phyloP scores from a whole-genome alignment of 2,888 invertebrate species.

The Lochmaea crataegi region DNA sequence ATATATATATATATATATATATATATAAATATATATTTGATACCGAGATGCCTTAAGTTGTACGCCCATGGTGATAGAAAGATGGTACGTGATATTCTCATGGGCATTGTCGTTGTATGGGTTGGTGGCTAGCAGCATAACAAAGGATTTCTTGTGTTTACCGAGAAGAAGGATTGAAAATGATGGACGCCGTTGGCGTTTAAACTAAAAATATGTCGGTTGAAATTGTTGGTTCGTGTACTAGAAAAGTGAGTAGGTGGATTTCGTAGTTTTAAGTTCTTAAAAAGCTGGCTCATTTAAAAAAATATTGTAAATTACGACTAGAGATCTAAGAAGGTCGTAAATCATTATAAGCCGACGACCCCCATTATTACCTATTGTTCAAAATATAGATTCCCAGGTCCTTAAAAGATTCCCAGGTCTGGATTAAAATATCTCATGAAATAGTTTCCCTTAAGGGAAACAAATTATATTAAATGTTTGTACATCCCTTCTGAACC shows the following conservation, averaged over 20 bases:
- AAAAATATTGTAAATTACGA: no score
- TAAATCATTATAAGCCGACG: no score
- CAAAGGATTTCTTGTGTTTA: slow-evolving; percentile 5
- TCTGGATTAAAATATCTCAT: no score
- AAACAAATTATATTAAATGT: no score
- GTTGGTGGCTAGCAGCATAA: slow-evolving; percentile 6
- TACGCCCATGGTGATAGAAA: slow-evolving; percentile 5
- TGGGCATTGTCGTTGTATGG: slow-evolving; percentile 8
- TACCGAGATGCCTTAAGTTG: background rate
- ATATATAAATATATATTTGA: background rate
- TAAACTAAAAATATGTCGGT: background rate
- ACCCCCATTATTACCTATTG: no score
- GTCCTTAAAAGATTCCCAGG: no score
- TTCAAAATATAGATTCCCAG: no score
- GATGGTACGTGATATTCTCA: slow-evolving; percentile 15
- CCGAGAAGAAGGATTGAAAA: background rate
- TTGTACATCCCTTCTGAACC: no score
- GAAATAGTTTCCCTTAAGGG: no score
- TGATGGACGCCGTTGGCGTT: slow-evolving; percentile 8
- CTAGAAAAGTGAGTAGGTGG: background rate
- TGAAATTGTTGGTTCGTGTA: background rate
- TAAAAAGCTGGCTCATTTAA: no score
- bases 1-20: background rate
- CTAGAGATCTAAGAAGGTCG: no score
- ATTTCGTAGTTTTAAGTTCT: no score